Percentiles rank a stretch among this genome's conserved stretches.
phyloP scores from a whole-genome alignment of 2,888 invertebrate species.

The Venustoraphidia nigricollis region DNA sequence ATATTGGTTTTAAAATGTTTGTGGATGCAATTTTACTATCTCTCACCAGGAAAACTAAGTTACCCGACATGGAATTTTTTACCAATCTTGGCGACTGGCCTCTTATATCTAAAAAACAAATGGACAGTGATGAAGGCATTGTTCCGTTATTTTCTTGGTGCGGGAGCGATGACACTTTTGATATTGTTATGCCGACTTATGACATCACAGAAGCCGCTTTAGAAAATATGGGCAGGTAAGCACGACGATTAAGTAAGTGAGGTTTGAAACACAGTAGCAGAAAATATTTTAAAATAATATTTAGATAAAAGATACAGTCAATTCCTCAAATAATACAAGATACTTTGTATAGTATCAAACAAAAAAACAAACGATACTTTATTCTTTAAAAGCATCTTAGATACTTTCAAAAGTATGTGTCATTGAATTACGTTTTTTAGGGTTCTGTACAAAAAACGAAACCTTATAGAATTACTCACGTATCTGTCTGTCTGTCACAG shows the following conservation, averaged over 20 bases:
- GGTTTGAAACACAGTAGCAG: too few relatives aligned
- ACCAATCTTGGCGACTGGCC: conserved; percentile 96
- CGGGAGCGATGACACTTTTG: conserved; percentile 68
- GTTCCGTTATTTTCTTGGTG: conserved; percentile 94
- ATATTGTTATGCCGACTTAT: conserved; percentile 91
- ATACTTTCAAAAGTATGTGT: too few relatives aligned
- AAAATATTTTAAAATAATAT: too few relatives aligned
- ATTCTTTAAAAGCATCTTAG: too few relatives aligned
- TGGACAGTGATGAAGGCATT: conserved; percentile 25
- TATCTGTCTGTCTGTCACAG: too few relatives aligned
- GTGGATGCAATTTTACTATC: conserved; percentile 76
- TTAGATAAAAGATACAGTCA: too few relatives aligned
- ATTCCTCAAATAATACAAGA: too few relatives aligned
- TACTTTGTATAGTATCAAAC: too few relatives aligned
- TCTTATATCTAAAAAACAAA: conserved; percentile 38
- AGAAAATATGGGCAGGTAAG: conserved; percentile 83
- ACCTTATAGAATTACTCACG: too few relatives aligned
- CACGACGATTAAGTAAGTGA: conserved; percentile 3
- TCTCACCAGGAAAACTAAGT: conserved; percentile 55
- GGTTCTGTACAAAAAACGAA: too few relatives aligned
- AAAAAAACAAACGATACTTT: too few relatives aligned
- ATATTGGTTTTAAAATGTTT: conserved; percentile 93
- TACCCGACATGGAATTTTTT: conserved; percentile 83
- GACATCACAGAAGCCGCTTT: conserved; percentile 84
- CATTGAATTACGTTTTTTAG: too few relatives aligned